Evolutionary conservation across 2,113 vertebrate genomes (phyloP).

Genomic region (Zosterops japonicus): DNA sequence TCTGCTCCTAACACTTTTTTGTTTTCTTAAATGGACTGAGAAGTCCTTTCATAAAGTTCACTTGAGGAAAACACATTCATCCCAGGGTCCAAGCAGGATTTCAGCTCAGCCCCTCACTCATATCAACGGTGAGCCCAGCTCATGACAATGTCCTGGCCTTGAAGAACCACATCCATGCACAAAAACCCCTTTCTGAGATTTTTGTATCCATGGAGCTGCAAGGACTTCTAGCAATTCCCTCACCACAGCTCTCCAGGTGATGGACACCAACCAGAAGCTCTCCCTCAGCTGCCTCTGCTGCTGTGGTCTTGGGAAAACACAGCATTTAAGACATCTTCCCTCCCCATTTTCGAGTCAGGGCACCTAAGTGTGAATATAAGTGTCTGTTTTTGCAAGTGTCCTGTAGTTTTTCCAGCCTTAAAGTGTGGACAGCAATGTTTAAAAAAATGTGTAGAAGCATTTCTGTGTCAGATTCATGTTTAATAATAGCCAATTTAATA

Average conservation of each 20-base stretch:
- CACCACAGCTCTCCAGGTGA: neutral
- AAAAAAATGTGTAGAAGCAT: neutral
- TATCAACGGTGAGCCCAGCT: neutral
- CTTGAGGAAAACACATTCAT: neutral
- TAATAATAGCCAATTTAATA: too few species aligned
- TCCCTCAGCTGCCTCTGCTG: neutral
- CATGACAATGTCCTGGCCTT: neutral
- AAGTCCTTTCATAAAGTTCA: conserved; percentile 63
- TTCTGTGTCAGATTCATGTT: neutral
- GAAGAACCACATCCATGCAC: neutral
- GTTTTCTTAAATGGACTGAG: conserved; percentile 61
- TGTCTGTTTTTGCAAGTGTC: neutral
- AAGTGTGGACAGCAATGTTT: neutral
- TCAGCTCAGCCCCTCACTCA: neutral
- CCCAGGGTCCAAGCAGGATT: neutral
- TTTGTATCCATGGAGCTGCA: neutral
- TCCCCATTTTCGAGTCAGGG: neutral
- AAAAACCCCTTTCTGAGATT: neutral
- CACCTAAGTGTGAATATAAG: neutral
- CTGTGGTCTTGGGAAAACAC: neutral
- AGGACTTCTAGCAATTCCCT: neutral
- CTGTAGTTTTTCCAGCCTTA: neutral
- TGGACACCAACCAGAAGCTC: neutral
- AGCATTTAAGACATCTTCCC: neutral
- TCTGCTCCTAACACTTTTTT: conserved; percentile 63